Evolutionary conservation across 2,888 invertebrate genomes (phyloP).

Genomic region (Lagria hirta): DNA sequence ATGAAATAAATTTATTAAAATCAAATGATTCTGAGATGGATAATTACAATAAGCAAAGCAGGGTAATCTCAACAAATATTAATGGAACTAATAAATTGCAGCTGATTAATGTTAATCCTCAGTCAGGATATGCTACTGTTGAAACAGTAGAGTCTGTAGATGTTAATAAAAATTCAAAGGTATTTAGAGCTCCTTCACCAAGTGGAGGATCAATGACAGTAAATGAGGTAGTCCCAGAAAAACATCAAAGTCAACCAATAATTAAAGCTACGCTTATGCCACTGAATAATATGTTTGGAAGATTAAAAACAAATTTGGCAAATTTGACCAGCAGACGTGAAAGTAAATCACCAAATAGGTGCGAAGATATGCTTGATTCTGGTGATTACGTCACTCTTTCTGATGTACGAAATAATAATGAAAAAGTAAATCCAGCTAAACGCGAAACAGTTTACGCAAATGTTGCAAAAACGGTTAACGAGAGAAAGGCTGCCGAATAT

Average conservation of each 20-base stretch:
- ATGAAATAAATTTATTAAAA: conserved; percentile 28
- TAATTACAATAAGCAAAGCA: conserved; percentile 27
- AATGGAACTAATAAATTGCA: conserved; percentile 40
- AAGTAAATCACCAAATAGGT: conserved; percentile 60
- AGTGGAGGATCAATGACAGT: conserved; percentile 49
- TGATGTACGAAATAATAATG: conserved; percentile 78
- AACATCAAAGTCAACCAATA: conserved; percentile 42
- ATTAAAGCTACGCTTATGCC: conserved; percentile 60
- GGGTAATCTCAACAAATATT: conserved; percentile 35
- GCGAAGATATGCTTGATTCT: conserved; percentile 53
- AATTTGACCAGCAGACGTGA: conserved; percentile 44
- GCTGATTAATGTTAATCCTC: conserved; percentile 48
- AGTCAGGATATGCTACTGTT: conserved; percentile 51
- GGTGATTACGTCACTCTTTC: conserved; percentile 87
- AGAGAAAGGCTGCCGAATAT: conserved; percentile 71
- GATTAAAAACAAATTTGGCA: conserved; percentile 58
- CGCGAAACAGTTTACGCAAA: conserved; percentile 62
- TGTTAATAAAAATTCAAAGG: conserved; percentile 30
- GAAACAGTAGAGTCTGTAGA: conserved; percentile 39
- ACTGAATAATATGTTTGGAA: conserved; percentile 72
- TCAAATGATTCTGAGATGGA: conserved; percentile 31
- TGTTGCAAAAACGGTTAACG: conserved; percentile 62
- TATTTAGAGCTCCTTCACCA: conserved; percentile 47
- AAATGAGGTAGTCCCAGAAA: conserved; percentile 22
- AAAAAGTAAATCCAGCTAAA: conserved; percentile 53